These are phyloP conservation scores for Dioctria linearis DNA, from an alignment of 2,888 invertebrate genomes.

Conservation along the genomic window DNA sequence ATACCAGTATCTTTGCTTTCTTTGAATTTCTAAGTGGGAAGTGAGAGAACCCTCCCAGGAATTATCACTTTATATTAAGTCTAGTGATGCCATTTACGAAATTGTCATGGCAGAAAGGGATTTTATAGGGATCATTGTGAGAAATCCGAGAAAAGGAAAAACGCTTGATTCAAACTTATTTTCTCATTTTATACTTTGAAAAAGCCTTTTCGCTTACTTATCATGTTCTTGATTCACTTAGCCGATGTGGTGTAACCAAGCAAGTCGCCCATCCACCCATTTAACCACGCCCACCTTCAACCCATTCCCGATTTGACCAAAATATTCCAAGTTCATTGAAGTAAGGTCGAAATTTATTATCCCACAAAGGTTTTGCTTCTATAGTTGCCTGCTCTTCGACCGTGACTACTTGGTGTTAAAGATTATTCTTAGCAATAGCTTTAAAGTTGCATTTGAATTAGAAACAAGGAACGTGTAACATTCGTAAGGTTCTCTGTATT, in stretches of 20 bases:
- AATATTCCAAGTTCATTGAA: not conserved
- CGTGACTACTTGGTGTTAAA: no score
- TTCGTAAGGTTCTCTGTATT: no score
- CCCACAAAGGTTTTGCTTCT: no score
- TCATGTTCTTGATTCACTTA: slow-evolving; percentile 27
- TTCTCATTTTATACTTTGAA: slow-evolving; percentile 2
- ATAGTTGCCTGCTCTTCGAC: no score
- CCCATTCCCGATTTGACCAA: not conserved
- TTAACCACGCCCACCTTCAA: not conserved
- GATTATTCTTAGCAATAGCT: no score
- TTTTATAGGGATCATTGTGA: not conserved
- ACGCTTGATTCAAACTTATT: slow-evolving; percentile 17
- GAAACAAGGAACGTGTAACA: no score
- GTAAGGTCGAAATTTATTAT: slow-evolving; percentile 8
- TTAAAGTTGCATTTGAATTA: no score
- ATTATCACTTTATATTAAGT: slow-evolving; percentile 21
- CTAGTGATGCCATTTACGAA: slow-evolving; percentile 28
- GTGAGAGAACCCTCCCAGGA: not conserved
- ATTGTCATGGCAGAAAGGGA: slow-evolving; percentile 19
- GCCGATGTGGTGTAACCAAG: not conserved
- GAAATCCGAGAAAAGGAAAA: not conserved
- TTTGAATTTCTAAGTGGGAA: slow-evolving; percentile 17
- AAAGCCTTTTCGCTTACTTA: slow-evolving; percentile 30
- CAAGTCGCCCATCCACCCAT: no score
- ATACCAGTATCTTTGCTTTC: not conserved